Base-by-base conservation (phyloP, 2,797 vertebrate genomes). In the Cottoperca gobio region DNA sequence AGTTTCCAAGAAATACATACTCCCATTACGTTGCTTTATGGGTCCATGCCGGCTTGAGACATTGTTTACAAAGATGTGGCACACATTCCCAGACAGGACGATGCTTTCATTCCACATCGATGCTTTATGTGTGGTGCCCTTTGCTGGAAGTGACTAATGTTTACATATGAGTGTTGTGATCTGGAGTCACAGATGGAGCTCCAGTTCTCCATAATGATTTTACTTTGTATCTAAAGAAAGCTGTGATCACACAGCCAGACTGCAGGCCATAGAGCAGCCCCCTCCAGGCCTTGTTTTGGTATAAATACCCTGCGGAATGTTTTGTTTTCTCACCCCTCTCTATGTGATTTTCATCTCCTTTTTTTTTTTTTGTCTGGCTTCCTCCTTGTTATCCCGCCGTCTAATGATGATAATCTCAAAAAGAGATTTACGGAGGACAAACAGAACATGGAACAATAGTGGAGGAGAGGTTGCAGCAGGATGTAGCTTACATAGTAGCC, bases 401-500 rank as follows among this genome's bases (percentile, higher is more conserved):
- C 79, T 82, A 80, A 87, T 75, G 74, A 78, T 61, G 63, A 70
- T 87, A 40, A 89, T 87, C 86, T 84, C 59, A 9, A 78, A 42
- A 82, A 83, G 74, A 86, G 70, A 81, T 42, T 79, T 73, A 26
- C 2, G 11, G 52, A 70, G 76, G 65, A 79, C 76, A 59, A 86
- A 61, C 46, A 70, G 54, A 62, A 40, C 59, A 79, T 67, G 68
- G 35, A 89, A 85, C 33, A 73, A 58, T 57, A 21, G 65, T 53
- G 13, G 16, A 66, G 57, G 72, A 65, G 54, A 2, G 42, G 61
- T 39, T 66, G n/a, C 55, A 73, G 24, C 62, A 35, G 68, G 75
- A 55, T 65, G 77, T 52, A 57, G 69, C 49, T 78, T 70, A 73
- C 60, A 40, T 39, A 14, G 43, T 37, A 21, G 63, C 1, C 2